Base-by-base conservation (phyloP, 2,888 invertebrate genomes). In the Cosmorhoe ocellata region DNA sequence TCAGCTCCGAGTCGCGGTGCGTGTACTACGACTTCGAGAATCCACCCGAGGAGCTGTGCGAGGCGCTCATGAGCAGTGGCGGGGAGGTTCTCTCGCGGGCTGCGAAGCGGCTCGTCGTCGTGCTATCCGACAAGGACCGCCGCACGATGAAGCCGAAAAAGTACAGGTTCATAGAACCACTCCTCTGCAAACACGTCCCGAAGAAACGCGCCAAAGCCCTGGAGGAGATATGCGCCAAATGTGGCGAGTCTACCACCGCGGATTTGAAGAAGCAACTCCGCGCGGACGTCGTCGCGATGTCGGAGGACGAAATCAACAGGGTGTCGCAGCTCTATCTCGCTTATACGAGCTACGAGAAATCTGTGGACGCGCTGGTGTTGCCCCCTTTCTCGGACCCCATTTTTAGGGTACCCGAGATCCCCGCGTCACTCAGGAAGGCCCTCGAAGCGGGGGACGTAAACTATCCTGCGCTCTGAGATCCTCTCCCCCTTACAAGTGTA, bases 1-100 rank as follows among this genome's bases (percentile, higher is more conserved):
- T 80, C 41, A 81, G 69, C 48, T 76, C 86, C 1, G 85, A 86
- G 57, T 82, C 86, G 10, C 80, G 78, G 54, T 81, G 81, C 59
- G 72, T 89, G 3, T 86, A 81, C 63, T 89, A 87, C 82, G 89
- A 89, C 67, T 78, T 89, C 36, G 76, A 79, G 60, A 87, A 81
- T 56, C 90, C 90, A 1, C 67, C 85, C 39, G 81, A 85, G 63
- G 74, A 76, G 52, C 61, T 90, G 60, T 81, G 81, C 66, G 63
- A 60, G 45, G 83, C 84, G 27, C 77, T 90, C 40, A 81, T 89
- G 84, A 76, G 72, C 61, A 82, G 83, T 54, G 90, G 90, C 26
- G 90, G 86, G 1, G 84, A 88, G 61, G 63, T 83, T 18, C 72
- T 89, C 51, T 74, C 80, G 45, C 81, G 79, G 34, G 71, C 78